Conservation (phyloP, 2,888 invertebrate genomes). For the Hypselothyrea guttata region DNA sequence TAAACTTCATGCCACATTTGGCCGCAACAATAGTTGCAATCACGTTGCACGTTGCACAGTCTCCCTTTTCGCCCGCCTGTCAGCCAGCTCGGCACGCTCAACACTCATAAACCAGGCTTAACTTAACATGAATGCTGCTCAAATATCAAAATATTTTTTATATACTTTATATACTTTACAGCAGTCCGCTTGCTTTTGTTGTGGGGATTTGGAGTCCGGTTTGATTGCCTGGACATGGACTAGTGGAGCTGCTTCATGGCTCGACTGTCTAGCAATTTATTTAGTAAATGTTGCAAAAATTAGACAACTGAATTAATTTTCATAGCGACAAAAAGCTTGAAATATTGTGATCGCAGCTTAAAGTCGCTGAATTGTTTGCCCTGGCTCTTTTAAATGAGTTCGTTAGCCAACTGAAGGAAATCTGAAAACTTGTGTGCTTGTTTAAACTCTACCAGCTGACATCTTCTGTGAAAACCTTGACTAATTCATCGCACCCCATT, state of each 20-base stretch:
- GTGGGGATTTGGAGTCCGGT: conserved; percentile 45
- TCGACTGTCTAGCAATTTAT: conserved; percentile 57
- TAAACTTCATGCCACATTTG: conserved; percentile 77
- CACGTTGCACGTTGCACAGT: conserved; percentile 52
- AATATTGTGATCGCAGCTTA: conserved; percentile 65
- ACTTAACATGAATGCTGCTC: conserved; percentile 82
- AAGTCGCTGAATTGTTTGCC: conserved; percentile 30
- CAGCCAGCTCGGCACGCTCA: too few species aligned
- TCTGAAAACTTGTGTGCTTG: neutral
- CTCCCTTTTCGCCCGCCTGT: too few species aligned
- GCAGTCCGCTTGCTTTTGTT: conserved; percentile 23
- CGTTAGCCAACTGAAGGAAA: conserved; percentile 51
- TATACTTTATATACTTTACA: conserved; percentile 3
- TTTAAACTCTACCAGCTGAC: neutral
- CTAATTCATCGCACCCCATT: conserved; percentile 43
- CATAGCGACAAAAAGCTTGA: conserved; percentile 76
- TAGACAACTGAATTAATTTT: conserved; percentile 77
- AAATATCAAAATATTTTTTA: conserved; percentile 80
- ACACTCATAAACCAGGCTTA: conserved; percentile 83
- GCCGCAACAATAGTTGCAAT: conserved; percentile 76
- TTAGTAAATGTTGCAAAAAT: conserved; percentile 69
- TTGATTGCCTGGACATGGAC: conserved; percentile 21
- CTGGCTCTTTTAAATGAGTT: conserved; percentile 41
- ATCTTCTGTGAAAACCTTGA: conserved; percentile 30
- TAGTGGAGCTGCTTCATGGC: conserved; percentile 34